A percentile compares a stretch with the other conserved stretches of the same genome.
These are phyloP conservation scores for Ptilodon capucinus DNA, from an alignment of 2,888 invertebrate genomes.

Conservation along the genomic window DNA sequence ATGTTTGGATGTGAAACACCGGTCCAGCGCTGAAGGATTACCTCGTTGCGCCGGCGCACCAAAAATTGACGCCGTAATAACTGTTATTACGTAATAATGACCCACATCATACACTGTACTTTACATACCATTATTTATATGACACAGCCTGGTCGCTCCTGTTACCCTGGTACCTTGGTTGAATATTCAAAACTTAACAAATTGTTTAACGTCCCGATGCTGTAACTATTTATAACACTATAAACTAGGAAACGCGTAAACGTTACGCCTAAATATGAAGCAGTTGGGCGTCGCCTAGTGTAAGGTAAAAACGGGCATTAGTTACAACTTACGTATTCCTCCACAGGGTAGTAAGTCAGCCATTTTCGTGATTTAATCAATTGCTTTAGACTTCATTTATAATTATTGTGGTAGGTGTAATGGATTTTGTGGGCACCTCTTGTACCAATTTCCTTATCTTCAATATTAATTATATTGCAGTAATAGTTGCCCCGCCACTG, in stretches of 20 bases:
- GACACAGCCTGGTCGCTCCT: neutral
- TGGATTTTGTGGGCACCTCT: neutral
- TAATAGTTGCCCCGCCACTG: neutral
- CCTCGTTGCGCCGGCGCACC: neutral
- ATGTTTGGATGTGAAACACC: constrained; percentile 29
- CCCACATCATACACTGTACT: neutral
- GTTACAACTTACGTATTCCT: too few relatives aligned
- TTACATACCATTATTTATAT: neutral
- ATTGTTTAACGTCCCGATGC: too few relatives aligned
- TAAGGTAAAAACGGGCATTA: too few relatives aligned
- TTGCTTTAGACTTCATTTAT: too few relatives aligned
- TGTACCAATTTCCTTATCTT: neutral
- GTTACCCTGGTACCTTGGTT: neutral
- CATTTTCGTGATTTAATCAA: too few relatives aligned
- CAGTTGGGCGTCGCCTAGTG: too few relatives aligned
- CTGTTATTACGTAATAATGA: neutral
- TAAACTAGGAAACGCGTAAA: too few relatives aligned
- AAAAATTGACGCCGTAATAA: neutral
- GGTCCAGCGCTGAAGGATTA: neutral
- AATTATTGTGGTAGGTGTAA: too few relatives aligned
- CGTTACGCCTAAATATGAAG: too few relatives aligned
- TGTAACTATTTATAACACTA: too few relatives aligned
- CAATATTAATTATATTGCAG: neutral
- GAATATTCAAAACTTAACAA: too few relatives aligned
- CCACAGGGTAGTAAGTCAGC: too few relatives aligned